Evolutionary conservation across 2,797 vertebrate genomes (phyloP), one percentile per base, ranked within the genome.

Genomic region (Mormyrops boulengeri): DNA sequence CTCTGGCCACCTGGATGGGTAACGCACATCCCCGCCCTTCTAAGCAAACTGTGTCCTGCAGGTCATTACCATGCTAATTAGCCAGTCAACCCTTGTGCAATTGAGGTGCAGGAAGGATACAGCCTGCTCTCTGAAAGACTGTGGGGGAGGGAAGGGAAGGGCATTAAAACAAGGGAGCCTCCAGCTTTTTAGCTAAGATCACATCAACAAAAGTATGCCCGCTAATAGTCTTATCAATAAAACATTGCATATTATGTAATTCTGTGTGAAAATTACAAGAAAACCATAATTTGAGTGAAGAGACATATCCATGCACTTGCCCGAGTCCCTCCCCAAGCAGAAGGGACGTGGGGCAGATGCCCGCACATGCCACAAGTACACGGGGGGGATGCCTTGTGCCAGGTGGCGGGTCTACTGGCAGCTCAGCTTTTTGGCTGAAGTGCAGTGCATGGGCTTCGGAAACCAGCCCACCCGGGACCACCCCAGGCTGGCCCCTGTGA

Each of bases 21-120:
- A 22, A 22, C 19, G 8, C 55, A n/a, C 19, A 57, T 41, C 44
- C 88, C 85, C 44, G 55, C 62, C 88, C 47, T 30, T 84, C 44
- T 69, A 82, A 89, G 38, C 73, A 88, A 53, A 84, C 88, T 84
- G 89, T 17, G 52, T 47, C 77, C 88, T 47, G 66, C 34, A 49
- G 88, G 89, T 90, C 88, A 90, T 80, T 89, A 88, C 38, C 77
- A 89, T 89, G 86, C 88, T 91, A 90, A 89, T 89, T 80, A 91
- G 50, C 11, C 77, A 38, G 69, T 55, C 77, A 30, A 55, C 49
- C 69, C 62, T 82, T 8, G 7, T 30, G 26, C 53, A 49, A 52
- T 44, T 14, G 11, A 77, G 84, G 47, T 60, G 47, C 84, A 53
- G 57, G 60, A 53, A 85, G 22, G 77, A 55, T 47, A 85, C 77